Percentiles rank a stretch among this genome's conserved stretches.
These are phyloP conservation scores for Tribolium freemani DNA, from an alignment of 2,888 invertebrate species.

Conservation along the genomic window DNA sequence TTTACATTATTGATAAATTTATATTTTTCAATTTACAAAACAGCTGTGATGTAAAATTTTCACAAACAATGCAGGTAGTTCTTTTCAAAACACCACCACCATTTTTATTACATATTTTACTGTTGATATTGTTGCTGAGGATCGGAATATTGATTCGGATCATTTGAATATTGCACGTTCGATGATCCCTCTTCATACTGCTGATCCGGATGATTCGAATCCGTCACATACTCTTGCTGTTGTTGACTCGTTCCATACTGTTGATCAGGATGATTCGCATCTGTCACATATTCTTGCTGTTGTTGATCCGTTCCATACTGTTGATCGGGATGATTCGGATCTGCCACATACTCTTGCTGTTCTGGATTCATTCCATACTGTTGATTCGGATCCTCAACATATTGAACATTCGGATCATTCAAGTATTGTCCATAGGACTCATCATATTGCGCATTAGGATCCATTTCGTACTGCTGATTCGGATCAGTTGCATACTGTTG, in stretches of 20 bases:
- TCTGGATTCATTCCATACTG: not conserved
- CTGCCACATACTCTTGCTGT: not conserved
- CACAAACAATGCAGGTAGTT: not conserved
- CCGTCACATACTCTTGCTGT: not conserved
- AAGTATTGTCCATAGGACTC: slow-evolving; percentile 44
- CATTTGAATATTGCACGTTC: not conserved
- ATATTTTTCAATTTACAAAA: no score
- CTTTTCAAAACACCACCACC: not conserved
- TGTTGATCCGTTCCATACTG: not conserved
- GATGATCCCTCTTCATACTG: not conserved
- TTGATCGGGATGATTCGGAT: not conserved
- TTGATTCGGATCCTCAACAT: slow-evolving; percentile 41
- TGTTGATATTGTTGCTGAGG: not conserved
- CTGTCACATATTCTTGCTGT: not conserved
- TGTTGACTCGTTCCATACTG: not conserved
- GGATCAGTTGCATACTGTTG: slow-evolving; percentile 44
- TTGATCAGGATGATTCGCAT: not conserved
- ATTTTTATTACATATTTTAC: not conserved
- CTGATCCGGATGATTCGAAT: not conserved
- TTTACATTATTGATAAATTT: no score
- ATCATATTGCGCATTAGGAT: slow-evolving; percentile 41
- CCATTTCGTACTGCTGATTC: slow-evolving; percentile 48
- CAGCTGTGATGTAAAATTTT: no score
- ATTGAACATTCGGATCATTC: slow-evolving; percentile 30
- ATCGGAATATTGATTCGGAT: not conserved